phyloP scores from a whole-genome alignment of 2,888 invertebrate genomes.

The Papilio protenor region DNA sequence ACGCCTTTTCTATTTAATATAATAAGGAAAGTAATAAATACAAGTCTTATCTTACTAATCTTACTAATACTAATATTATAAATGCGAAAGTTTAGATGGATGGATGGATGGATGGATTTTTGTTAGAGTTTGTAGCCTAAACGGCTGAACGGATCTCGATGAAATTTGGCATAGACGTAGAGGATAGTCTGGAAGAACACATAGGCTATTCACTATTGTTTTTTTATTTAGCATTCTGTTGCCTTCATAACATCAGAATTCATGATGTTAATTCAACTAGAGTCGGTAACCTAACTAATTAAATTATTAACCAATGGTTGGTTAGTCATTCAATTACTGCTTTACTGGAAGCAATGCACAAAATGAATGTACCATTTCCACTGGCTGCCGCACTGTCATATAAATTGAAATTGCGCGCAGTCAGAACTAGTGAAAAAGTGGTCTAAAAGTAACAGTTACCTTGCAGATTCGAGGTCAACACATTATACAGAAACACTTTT shows the following conservation, averaged over 20 bases:
- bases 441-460: constrained; percentile 4
- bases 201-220: no score
- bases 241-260: no score
- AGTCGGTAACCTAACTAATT: background rate
- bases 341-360: background rate
- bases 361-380: background rate
- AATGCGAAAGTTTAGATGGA: no score
- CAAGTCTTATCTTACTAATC: no score
- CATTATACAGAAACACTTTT: background rate
- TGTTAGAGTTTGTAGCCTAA: no score
- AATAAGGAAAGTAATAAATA: background rate
- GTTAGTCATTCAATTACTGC: no score
- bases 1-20: background rate
- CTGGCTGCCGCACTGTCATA: background rate
- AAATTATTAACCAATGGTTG: background rate
- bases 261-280: background rate
- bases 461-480: background rate
- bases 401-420: background rate
- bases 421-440: background rate
- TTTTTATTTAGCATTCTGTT: background rate
- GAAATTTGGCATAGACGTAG: no score
- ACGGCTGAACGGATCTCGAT: no score
- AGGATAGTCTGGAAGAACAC: no score
- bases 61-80: no score
- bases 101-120: no score